Percentiles rank a stretch among this genome's conserved stretches.
Conservation (phyloP, 2,113 vertebrate species). For the Tyto alba region DNA sequence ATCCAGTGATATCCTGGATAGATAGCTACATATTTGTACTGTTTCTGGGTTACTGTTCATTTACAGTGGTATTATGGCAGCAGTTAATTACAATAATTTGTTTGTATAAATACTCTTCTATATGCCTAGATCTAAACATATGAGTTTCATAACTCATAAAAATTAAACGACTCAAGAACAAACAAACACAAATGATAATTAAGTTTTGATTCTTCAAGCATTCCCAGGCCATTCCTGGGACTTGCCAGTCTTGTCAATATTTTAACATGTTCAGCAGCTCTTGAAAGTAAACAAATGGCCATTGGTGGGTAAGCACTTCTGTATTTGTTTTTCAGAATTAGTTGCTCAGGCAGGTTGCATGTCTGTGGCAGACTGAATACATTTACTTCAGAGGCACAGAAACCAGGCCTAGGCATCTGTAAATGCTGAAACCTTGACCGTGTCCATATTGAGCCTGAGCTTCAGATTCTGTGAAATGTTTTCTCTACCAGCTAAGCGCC, state of each 20-base stretch:
- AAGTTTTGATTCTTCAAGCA: neutral
- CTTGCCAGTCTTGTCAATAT: slow-evolving; percentile 17
- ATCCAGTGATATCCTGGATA: neutral
- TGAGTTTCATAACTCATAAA: neutral
- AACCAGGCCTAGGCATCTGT: neutral
- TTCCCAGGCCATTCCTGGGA: neutral
- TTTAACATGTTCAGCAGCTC: slow-evolving; percentile 10
- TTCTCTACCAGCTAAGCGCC: neutral
- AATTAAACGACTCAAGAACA: slow-evolving; percentile 1
- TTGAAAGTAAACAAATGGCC: slow-evolving; percentile 14
- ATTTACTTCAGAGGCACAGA: neutral
- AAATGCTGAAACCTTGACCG: neutral
- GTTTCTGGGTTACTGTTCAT: neutral
- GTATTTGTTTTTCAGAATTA: slow-evolving; percentile 7
- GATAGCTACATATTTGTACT: neutral
- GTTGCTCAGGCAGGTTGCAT: neutral
- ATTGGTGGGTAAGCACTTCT: neutral
- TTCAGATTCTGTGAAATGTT: neutral
- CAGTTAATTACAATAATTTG: slow-evolving; percentile 30
- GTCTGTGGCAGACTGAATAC: neutral
- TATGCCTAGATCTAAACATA: neutral
- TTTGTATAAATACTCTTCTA: neutral
- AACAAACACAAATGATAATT: neutral
- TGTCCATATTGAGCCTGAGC: neutral
- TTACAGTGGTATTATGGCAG: neutral